Conservation (phyloP, 2,888 invertebrate genomes). For the Rhaphigaster nebulosa region DNA sequence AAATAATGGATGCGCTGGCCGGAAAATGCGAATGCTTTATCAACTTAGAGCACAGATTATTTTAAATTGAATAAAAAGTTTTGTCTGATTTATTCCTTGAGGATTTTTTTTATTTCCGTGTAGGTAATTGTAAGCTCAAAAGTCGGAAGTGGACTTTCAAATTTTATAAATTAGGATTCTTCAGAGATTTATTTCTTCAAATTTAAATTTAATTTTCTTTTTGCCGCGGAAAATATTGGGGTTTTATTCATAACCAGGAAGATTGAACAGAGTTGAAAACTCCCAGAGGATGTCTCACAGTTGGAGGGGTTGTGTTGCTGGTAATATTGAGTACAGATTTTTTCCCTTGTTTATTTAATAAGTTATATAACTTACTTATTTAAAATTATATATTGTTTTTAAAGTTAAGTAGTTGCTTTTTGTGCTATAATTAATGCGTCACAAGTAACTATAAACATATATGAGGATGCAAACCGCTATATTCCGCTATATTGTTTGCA, state of each 20-base stretch:
- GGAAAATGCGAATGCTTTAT: background rate
- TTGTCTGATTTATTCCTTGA: background rate
- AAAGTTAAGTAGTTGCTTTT: no score
- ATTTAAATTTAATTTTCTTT: constrained; percentile 27
- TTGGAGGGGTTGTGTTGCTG: background rate
- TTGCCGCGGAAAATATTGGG: background rate
- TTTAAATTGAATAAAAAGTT: constrained; percentile 24
- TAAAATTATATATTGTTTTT: no score
- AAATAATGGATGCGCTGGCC: background rate
- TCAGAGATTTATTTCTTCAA: background rate
- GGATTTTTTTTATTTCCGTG: background rate
- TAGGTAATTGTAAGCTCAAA: background rate
- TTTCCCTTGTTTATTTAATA: no score
- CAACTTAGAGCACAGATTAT: background rate
- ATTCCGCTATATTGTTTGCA: no score
- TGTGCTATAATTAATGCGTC: no score
- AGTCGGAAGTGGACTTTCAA: background rate
- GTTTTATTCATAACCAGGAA: constrained; percentile 11
- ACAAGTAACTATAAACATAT: no score
- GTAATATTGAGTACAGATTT: background rate
- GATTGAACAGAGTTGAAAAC: constrained; percentile 20
- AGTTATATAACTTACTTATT: no score
- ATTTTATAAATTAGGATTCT: constrained; percentile 15
- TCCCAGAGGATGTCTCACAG: background rate
- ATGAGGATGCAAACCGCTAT: no score